These are phyloP conservation scores for Elysia crispata DNA, from an alignment of 2,888 invertebrate species.

Conservation along the genomic window DNA sequence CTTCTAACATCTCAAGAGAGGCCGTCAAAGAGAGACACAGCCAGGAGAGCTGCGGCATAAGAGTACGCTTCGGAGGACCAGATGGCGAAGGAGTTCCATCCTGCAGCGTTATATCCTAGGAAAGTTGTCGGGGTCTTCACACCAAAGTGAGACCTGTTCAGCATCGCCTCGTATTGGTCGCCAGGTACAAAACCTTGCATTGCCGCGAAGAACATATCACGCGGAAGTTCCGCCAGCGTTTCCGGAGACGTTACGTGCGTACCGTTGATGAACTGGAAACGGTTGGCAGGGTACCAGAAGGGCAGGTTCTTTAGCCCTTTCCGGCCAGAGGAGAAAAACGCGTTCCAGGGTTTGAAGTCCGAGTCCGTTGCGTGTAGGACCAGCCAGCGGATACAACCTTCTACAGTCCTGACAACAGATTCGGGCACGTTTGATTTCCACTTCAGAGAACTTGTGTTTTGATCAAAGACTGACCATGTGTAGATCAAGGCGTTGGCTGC, in stretches of 20 bases:
- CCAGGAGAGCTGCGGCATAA: not conserved
- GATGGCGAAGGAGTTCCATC: not conserved
- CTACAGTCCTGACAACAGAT: not conserved
- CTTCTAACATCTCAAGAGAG: too few species aligned
- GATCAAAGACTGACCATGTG: conserved; percentile 65
- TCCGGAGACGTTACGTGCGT: too few species aligned
- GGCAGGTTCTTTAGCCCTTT: not conserved
- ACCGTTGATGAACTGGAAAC: too few species aligned
- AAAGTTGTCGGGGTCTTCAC: not conserved
- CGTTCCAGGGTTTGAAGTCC: conserved; percentile 22
- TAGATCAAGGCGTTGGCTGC: conserved; percentile 65
- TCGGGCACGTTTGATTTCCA: conserved; percentile 53
- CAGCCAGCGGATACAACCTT: conserved; percentile 6
- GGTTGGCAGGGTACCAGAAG: conserved; percentile 16
- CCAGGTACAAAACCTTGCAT: conserved; percentile 18
- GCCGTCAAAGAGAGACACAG: not conserved
- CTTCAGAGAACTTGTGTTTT: conserved; percentile 50
- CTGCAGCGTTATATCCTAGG: conserved; percentile 4
- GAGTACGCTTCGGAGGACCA: not conserved
- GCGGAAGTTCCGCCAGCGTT: too few species aligned
- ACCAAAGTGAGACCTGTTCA: conserved; percentile 10
- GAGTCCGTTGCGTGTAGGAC: not conserved
- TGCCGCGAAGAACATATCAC: not conserved
- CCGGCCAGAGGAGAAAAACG: not conserved
- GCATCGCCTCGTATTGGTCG: conserved; percentile 14